Conservation (phyloP, 2,113 vertebrate species). For the Laticauda colubrina region DNA sequence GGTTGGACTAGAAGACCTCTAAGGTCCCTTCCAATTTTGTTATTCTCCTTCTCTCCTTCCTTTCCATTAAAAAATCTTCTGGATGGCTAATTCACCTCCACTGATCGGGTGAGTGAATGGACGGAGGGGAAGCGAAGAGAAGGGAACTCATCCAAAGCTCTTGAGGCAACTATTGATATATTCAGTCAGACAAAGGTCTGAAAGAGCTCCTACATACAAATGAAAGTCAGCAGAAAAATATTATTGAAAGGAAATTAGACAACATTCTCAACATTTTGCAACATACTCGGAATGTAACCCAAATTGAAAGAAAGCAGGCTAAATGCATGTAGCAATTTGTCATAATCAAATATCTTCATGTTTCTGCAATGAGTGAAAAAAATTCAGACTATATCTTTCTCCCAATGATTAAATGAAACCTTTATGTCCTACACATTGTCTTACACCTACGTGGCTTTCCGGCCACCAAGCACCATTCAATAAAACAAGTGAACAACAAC, state of each 20-base stretch:
- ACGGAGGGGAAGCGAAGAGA: neutral
- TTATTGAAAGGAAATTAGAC: neutral
- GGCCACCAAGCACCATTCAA: neutral
- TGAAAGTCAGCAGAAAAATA: neutral
- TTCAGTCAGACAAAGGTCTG: neutral
- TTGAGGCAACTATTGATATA: neutral
- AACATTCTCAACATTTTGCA: neutral
- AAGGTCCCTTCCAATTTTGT: no score
- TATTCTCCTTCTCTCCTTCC: neutral
- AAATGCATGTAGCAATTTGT: neutral
- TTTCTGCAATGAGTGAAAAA: neutral
- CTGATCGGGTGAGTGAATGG: neutral
- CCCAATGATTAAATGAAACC: neutral
- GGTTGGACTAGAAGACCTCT: neutral
- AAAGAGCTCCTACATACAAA: neutral
- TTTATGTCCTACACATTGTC: neutral
- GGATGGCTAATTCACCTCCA: neutral
- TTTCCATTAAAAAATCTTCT: neutral
- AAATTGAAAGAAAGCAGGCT: slow-evolving; percentile 21
- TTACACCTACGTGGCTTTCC: neutral
- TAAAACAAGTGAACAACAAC: neutral
- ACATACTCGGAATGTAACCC: slow-evolving; percentile 38
- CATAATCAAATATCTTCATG: slow-evolving; percentile 30
- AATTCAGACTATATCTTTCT: neutral
- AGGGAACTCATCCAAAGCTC: neutral